These are phyloP conservation scores for Pandemis corylana DNA, from an alignment of 2,888 invertebrate genomes.

Conservation along the genomic window DNA sequence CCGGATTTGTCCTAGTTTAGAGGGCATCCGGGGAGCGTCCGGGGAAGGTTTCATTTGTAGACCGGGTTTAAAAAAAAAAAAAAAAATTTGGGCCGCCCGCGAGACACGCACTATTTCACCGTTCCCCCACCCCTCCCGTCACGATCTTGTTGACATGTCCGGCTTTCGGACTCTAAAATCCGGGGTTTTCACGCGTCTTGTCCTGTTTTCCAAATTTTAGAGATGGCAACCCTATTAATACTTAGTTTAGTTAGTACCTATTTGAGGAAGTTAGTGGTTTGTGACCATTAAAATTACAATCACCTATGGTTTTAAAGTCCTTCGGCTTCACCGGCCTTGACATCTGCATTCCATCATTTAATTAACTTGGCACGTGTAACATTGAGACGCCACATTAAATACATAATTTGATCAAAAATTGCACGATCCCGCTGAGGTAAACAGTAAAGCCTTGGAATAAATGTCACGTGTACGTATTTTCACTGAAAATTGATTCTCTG, in stretches of 20 bases:
- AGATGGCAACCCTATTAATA: too few relatives aligned
- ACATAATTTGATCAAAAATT: conserved; percentile 37
- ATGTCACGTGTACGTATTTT: conserved; percentile 39
- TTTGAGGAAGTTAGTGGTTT: background rate
- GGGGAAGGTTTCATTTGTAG: too few relatives aligned
- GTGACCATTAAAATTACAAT: background rate
- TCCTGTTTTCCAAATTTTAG: too few relatives aligned
- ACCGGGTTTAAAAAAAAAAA: too few relatives aligned
- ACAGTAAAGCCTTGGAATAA: conserved; percentile 53
- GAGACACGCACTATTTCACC: too few relatives aligned
- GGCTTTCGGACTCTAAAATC: too few relatives aligned
- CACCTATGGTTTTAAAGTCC: background rate
- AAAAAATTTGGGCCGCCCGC: too few relatives aligned
- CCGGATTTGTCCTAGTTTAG: too few relatives aligned
- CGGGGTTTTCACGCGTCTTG: too few relatives aligned
- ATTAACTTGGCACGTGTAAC: conserved; percentile 44
- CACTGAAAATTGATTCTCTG: conserved; percentile 25
- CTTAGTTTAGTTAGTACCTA: background rate
- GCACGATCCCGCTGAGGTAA: conserved; percentile 51
- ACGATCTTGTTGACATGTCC: too few relatives aligned
- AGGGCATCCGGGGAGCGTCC: too few relatives aligned
- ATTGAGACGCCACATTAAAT: conserved; percentile 1
- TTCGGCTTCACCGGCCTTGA: background rate
- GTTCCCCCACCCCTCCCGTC: too few relatives aligned
- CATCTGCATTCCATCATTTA: background rate